Evolutionary conservation across 2,888 invertebrate genomes (phyloP).

Genomic region (Nephrotoma guestfalica): DNA sequence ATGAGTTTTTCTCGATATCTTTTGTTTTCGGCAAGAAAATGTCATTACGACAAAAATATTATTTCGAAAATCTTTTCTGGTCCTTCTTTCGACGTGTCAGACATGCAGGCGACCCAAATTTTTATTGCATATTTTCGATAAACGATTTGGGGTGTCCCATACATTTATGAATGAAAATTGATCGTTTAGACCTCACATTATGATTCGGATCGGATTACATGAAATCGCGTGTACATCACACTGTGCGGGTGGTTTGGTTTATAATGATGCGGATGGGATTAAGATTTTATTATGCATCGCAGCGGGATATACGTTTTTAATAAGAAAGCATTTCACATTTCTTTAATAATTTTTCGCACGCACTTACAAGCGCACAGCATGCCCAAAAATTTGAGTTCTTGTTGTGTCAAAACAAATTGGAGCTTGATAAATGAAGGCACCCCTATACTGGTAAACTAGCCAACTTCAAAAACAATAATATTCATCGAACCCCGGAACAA

Average conservation of each 20-base stretch:
- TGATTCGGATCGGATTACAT: not conserved
- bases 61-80: not conserved
- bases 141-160: not conserved
- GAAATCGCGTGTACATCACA: not conserved
- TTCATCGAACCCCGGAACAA: not conserved
- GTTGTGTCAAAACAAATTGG: not conserved
- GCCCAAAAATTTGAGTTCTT: not conserved
- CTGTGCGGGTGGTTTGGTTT: not conserved
- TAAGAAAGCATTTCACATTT: not conserved
- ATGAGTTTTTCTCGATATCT: not conserved
- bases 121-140: not conserved
- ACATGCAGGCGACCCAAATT: not conserved
- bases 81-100: not conserved
- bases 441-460: not conserved
- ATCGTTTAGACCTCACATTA: conserved; percentile 1
- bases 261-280: not conserved
- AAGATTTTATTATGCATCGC: not conserved
- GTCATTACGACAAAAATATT: not conserved
- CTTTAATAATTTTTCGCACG: not conserved
- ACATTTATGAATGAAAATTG: not conserved
- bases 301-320: not conserved
- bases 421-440: not conserved
- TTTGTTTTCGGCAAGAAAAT: not conserved
- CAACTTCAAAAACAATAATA: not conserved
- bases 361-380: not conserved